A percentile compares a stretch with the other conserved stretches of the same genome.
These are phyloP conservation scores for Mylabris phalerata DNA, from an alignment of 1,140 invertebrate species.

Conservation along the genomic window DNA sequence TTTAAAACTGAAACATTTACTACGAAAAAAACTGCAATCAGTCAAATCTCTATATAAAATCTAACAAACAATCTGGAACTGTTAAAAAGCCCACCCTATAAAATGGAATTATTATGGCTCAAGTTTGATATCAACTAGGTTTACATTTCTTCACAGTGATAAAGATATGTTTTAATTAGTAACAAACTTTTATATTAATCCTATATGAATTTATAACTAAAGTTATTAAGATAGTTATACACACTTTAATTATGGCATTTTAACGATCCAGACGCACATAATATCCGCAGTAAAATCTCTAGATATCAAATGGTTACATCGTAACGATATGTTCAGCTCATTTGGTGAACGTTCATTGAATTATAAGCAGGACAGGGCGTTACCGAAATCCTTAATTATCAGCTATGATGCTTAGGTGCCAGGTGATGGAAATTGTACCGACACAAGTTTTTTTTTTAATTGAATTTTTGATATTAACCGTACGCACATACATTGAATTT, in stretches of 20 bases:
- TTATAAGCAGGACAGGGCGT: constrained; percentile 14
- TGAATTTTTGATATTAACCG: constrained; percentile 11
- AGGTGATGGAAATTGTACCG: constrained; percentile 16
- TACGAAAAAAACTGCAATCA: no score
- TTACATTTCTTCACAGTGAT: not conserved
- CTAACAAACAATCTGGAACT: no score
- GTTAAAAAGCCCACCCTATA: no score
- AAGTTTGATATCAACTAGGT: no score
- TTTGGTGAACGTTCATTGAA: constrained; percentile 13
- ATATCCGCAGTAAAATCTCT: constrained; percentile 17
- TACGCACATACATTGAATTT: not conserved
- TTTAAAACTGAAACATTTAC: no score
- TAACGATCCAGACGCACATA: constrained; percentile 15
- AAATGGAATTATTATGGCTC: no score
- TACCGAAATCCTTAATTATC: constrained; percentile 12
- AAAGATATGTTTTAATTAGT: constrained; percentile 12
- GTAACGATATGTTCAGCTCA: constrained; percentile 11
- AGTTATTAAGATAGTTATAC: constrained; percentile 11
- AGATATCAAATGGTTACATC: constrained; percentile 16
- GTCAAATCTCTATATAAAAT: no score
- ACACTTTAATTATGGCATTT: constrained; percentile 14
- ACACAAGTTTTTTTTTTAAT: constrained; percentile 15
- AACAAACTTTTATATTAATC: constrained; percentile 16
- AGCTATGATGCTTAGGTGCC: not conserved
- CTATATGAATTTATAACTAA: constrained; percentile 9